Evolutionary conservation across 2,888 invertebrate species (phyloP).

Genomic region (Eudemis profundana): DNA sequence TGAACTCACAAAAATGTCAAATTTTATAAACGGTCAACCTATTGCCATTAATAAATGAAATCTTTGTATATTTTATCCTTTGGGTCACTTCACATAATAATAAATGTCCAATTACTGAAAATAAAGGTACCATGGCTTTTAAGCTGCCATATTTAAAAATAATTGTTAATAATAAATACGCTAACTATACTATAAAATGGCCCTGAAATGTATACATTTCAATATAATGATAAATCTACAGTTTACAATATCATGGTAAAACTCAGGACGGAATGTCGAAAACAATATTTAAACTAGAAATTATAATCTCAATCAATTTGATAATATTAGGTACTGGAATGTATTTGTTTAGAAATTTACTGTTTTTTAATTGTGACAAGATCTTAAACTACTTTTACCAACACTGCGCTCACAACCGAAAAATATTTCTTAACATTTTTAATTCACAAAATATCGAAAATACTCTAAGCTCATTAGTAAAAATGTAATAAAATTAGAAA

Average conservation of each 20-base stretch:
- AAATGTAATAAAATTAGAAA: constrained; percentile 31
- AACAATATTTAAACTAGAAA: constrained; percentile 49
- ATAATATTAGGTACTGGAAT: constrained; percentile 44
- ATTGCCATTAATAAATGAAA: constrained; percentile 21
- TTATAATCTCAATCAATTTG: constrained; percentile 46
- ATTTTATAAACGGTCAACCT: constrained; percentile 8
- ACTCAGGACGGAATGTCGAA: constrained; percentile 74
- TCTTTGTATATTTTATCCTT: constrained; percentile 33
- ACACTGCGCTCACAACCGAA: constrained; percentile 68
- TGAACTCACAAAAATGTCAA: constrained; percentile 30
- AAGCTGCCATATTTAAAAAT: constrained; percentile 28
- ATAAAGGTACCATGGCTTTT: constrained; percentile 16
- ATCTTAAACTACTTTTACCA: constrained; percentile 50
- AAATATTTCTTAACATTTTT: constrained; percentile 47
- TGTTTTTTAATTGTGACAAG: constrained; percentile 54
- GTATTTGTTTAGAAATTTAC: constrained; percentile 9
- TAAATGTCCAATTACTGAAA: constrained; percentile 21
- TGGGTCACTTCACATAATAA: constrained; percentile 30
- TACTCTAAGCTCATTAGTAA: constrained; percentile 35
- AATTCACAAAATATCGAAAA: constrained; percentile 30
- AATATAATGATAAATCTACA: constrained; percentile 33
- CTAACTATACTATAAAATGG: constrained; percentile 42
- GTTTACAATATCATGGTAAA: constrained; percentile 60
- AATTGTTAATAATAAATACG: constrained; percentile 39
- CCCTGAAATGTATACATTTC: constrained; percentile 39